Base-by-base conservation (phyloP, 2,113 vertebrate genomes). In the Istiophorus platypterus region DNA sequence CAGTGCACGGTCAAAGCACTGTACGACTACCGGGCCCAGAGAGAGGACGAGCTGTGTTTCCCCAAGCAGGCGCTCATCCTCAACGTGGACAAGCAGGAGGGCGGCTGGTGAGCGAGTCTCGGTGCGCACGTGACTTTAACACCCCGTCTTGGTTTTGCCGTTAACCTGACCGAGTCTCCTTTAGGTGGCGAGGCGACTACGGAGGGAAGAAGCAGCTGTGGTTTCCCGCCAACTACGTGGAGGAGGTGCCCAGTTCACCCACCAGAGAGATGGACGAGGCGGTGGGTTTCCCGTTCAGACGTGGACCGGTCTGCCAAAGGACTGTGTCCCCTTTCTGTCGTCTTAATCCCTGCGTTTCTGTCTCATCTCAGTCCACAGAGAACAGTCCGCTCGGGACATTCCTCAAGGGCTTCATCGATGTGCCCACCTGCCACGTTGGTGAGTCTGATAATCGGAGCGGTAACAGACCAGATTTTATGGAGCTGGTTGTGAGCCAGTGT, bases 41-140 rank as follows among this genome's bases (percentile, higher is more conserved):
- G 96, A n/a, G 96, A 97, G 54, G 96, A 97, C 0, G 96, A 97
- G 88, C 94, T 97, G n/a, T 97, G 95, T 0, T 97, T 97, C 94
- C 96, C 96, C 91, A 97, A 97, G 82, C 96, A 97, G 84, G 96
- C 96, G 54, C 96, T 97, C 67, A 95, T 97, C 90, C 88, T 95
- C 84, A 96, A 95, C 0, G 96, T 97, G 2, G 96, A 97, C 85
- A 97, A 97, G 72, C 96, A 97, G 89, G 96, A 97, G 0, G 96
- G 96, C 0, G 96, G 96, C 90, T 97, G 96, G 96, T 97, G 92
- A 96, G 93, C 72, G 49, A 17, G 2, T 0, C 41, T 52, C 45
- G 5, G 9, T 0, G n/a, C 2, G 2, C 41, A 6, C 12, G 7
- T 62, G 22, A 37, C 58, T 57, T 58, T n/a, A n/a, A n/a, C n/a